Evolutionary conservation across 2,888 invertebrate genomes (phyloP).

Genomic region (Callyntrura sp.): DNA sequence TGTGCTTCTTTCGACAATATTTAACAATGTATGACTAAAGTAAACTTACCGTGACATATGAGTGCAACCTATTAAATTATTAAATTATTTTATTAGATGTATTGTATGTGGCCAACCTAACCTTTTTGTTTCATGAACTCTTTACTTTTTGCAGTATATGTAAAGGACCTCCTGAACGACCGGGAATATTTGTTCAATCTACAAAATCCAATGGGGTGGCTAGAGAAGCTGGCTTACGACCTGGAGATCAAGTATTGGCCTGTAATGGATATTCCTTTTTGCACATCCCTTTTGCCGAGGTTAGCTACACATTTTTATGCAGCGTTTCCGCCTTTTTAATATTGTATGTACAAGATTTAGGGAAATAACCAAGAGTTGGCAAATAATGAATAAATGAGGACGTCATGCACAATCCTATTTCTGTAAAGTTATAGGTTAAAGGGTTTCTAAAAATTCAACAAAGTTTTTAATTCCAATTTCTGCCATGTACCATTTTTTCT

Average conservation of each 20-base stretch:
- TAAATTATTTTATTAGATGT: not conserved
- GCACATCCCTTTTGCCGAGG: constrained; percentile 93
- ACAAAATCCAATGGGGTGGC: constrained; percentile 96
- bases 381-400: too few species aligned
- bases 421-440: too few species aligned
- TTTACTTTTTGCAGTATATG: constrained; percentile 88
- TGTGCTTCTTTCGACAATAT: too few species aligned
- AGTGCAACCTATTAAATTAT: not conserved
- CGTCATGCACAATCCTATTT: too few species aligned
- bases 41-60: not conserved
- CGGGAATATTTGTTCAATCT: constrained; percentile 95
- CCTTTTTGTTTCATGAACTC: not conserved
- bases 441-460: not conserved
- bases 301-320: constrained; percentile 85
- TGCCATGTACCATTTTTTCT: too few species aligned
- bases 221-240: constrained; percentile 93
- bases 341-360: too few species aligned
- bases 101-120: too few species aligned
- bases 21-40: not conserved
- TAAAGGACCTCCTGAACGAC: constrained; percentile 94
- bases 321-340: too few species aligned
- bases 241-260: constrained; percentile 96
- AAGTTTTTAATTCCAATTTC: not conserved
- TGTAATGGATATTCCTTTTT: constrained; percentile 91
- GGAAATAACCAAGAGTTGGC: too few species aligned